Evolutionary conservation across 1,140 invertebrate genomes (phyloP).

Genomic region (Ostrea denselamellosa): DNA sequence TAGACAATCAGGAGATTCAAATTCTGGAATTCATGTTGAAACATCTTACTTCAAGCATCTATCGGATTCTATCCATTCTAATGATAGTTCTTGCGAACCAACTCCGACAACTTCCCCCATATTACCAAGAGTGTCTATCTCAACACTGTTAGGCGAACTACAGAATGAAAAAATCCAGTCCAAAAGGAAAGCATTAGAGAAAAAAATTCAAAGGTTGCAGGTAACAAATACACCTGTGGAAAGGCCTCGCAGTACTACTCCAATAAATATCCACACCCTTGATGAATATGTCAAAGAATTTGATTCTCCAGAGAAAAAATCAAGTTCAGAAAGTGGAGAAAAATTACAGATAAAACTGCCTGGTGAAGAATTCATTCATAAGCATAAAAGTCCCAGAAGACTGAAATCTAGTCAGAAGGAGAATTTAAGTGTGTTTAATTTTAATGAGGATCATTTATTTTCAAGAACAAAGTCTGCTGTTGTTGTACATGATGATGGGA

Average conservation of each 20-base stretch:
- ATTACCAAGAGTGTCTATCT: constrained; percentile 48
- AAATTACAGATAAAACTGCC: constrained; percentile 77
- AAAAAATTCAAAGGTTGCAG: constrained; percentile 79
- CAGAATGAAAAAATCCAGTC: constrained; percentile 65
- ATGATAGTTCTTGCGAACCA: constrained; percentile 56
- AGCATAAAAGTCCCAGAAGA: constrained; percentile 66
- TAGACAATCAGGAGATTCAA: background rate
- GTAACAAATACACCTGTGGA: constrained; percentile 91
- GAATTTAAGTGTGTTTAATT: constrained; percentile 65
- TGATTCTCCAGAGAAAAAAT: constrained; percentile 72
- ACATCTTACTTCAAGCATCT: constrained; percentile 14
- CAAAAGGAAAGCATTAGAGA: constrained; percentile 74
- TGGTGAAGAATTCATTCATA: constrained; percentile 65
- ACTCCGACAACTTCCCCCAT: constrained; percentile 53
- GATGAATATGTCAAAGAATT: constrained; percentile 83
- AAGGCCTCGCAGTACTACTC: constrained; percentile 90
- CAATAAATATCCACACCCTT: constrained; percentile 87
- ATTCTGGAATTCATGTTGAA: constrained; percentile 27
- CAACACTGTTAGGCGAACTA: constrained; percentile 47
- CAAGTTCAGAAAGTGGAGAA: constrained; percentile 61
- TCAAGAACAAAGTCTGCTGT: constrained; percentile 71
- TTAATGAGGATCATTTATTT: constrained; percentile 73
- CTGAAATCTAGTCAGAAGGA: constrained; percentile 45
- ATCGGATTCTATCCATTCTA: constrained; percentile 43
- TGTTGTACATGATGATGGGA: constrained; percentile 67